Base-by-base conservation (phyloP, 2,113 vertebrate species). In the Tenebrosternarchus preto region DNA sequence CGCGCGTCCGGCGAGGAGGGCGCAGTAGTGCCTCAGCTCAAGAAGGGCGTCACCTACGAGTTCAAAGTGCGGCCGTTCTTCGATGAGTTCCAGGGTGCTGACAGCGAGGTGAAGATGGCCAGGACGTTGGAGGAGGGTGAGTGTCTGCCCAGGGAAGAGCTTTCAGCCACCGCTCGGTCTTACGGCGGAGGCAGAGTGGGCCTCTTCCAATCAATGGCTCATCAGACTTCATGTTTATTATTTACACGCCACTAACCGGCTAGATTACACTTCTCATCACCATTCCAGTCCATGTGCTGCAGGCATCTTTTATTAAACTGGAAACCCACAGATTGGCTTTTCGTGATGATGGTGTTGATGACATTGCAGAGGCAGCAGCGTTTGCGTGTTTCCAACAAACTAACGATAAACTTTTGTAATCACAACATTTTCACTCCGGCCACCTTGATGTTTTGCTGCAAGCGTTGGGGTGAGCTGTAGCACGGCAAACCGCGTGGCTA, bases 61-160 rank as follows among this genome's bases (percentile, higher is more conserved):
- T 96, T 99, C 90, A 99, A 99, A 90, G 94, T 96, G 80, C 95
- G 96, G 17, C 97, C 98, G 17, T 99, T 98, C 91, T 99, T 99
- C 91, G 96, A 99, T 60, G 98, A 99, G 85, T 99, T 99, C 93
- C 96, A 98, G 91, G 98, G 98, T 86, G 95, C 96, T 39, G 98
- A 99, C 85, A 99, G 98, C 5, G 97, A 99, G 88, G 93, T 98
- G 72, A 98, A 97, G 89, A 94, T 96, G 87, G 96, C 93, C 81
- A 96, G 95, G 90, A 99, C 98, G 5, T 89, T 98, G 86, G 98
- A 99, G 90, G 98, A 99, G 97, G 98, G 98, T 94, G 89, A 93
- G 94, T 92, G 87, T 46, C 83, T 31, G 39, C 33, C 70, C 4
- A 12, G 0, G 16, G 46, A 33, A 12, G 39, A 33, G 20, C 6